These are phyloP conservation scores for Crypturellus tataupa DNA, from an alignment of 2,797 vertebrate species.

Conservation along the genomic window DNA sequence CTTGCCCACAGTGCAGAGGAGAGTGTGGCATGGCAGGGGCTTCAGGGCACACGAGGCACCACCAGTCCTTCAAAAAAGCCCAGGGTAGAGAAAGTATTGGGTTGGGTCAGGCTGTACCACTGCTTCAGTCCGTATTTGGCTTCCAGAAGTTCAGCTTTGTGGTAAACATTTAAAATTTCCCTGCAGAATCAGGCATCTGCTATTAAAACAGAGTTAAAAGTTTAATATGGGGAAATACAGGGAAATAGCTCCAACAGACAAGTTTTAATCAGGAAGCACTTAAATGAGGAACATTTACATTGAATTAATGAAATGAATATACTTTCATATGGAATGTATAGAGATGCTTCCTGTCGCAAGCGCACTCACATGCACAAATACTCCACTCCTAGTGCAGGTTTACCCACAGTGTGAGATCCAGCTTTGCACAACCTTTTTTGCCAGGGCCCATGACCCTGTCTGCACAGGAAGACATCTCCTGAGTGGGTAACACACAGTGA, in stretches of 20 bases:
- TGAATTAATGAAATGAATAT: too few relatives aligned
- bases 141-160: neutral
- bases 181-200: neutral
- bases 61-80: neutral
- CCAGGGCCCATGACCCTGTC: constrained; percentile 8
- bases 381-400: neutral
- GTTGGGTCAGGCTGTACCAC: too few relatives aligned
- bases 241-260: neutral
- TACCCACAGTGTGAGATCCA: constrained; percentile 2
- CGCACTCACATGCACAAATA: rapidly evolving
- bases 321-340: neutral
- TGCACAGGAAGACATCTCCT: neutral
- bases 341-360: neutral
- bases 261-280: neutral
- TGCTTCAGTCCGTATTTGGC: neutral
- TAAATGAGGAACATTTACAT: neutral
- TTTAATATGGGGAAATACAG: neutral
- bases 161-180: neutral
- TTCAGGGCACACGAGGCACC: neutral
- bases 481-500: neutral
- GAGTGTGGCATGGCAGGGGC: neutral
- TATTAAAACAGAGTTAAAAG: neutral
- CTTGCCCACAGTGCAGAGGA: neutral
- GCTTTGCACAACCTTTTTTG: neutral
- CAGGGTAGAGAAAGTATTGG: neutral